Evolutionary conservation across 2,113 vertebrate species (phyloP).

Genomic region (Ctenomys sociabilis): DNA sequence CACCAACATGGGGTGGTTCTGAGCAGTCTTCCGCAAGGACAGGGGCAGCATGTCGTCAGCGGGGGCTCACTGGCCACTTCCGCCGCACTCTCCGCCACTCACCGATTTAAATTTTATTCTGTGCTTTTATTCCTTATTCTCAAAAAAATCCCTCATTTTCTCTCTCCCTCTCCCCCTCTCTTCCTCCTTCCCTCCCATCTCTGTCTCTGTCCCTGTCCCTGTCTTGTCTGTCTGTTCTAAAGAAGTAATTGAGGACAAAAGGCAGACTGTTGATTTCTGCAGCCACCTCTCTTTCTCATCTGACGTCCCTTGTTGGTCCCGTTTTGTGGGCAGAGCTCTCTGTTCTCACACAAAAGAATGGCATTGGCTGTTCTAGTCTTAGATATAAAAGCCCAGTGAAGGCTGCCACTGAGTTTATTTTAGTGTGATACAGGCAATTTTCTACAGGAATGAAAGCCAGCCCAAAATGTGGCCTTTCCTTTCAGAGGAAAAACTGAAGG

Average conservation of each 20-base stretch:
- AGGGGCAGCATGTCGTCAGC: conserved; percentile 88
- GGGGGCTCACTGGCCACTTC: conserved; percentile 51
- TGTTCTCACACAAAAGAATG: not conserved
- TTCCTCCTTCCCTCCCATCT: not conserved
- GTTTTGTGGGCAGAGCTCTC: conserved; percentile 1
- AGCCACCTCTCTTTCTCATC: not conserved
- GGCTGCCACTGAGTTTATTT: conserved; percentile 12
- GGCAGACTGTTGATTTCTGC: not conserved
- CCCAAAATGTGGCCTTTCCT: not conserved
- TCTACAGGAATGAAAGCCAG: not conserved
- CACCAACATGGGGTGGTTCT: conserved; percentile 99
- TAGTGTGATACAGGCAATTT: not conserved
- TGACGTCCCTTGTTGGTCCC: not conserved
- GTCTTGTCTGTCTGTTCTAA: not conserved
- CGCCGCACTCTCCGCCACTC: conserved; percentile 34
- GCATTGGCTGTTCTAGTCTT: not conserved
- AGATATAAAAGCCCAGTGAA: not conserved
- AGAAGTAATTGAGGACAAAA: conserved; percentile 18
- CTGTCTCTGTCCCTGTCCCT: not conserved
- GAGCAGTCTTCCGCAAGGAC: conserved; percentile 96
- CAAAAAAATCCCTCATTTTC: not conserved
- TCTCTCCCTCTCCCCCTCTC: not conserved
- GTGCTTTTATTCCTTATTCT: not conserved
- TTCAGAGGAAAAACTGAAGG: not conserved
- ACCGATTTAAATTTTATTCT: conserved; percentile 45